A percentile compares a stretch with the other conserved stretches of the same genome.
phyloP scores from a whole-genome alignment of 2,797 vertebrate genomes.

The Apodemus agrarius region DNA sequence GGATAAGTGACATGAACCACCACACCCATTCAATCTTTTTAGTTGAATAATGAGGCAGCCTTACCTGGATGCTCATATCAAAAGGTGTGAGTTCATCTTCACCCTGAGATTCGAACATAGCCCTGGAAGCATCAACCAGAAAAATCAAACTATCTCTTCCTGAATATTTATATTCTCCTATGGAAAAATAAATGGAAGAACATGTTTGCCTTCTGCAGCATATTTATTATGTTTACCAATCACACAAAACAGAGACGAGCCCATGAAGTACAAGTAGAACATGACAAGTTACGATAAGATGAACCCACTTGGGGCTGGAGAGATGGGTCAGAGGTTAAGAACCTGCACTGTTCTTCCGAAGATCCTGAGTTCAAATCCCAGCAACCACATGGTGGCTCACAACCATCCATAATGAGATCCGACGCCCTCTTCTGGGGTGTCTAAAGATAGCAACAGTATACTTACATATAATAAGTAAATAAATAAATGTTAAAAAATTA shows the following conservation, averaged over 20 bases:
- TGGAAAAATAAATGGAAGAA: background rate
- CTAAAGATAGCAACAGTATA: too few species aligned
- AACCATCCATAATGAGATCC: too few species aligned
- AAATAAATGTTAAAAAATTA: too few species aligned
- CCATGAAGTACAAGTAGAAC: background rate
- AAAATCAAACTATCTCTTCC: constrained; percentile 97
- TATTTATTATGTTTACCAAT: constrained; percentile 25
- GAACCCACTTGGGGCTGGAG: background rate
- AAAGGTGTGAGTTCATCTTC: constrained; percentile 90
- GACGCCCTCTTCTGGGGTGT: too few species aligned
- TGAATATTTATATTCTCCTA: constrained; percentile 88
- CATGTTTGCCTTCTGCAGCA: background rate
- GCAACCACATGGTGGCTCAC: too few species aligned
- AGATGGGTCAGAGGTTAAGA: too few species aligned
- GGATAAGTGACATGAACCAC: background rate
- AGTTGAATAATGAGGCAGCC: background rate
- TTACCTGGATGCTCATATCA: constrained; percentile 96
- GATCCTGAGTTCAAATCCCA: too few species aligned
- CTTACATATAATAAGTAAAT: too few species aligned
- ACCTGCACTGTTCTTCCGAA: too few species aligned
- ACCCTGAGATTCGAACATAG: constrained; percentile 93
- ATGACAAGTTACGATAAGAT: background rate
- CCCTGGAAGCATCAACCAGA: constrained; percentile 94
- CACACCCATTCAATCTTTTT: background rate
- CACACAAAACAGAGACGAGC: constrained; percentile 39